Evolutionary conservation across 1,140 invertebrate genomes (phyloP).

Genomic region (Caenorhabditis inopinata): DNA sequence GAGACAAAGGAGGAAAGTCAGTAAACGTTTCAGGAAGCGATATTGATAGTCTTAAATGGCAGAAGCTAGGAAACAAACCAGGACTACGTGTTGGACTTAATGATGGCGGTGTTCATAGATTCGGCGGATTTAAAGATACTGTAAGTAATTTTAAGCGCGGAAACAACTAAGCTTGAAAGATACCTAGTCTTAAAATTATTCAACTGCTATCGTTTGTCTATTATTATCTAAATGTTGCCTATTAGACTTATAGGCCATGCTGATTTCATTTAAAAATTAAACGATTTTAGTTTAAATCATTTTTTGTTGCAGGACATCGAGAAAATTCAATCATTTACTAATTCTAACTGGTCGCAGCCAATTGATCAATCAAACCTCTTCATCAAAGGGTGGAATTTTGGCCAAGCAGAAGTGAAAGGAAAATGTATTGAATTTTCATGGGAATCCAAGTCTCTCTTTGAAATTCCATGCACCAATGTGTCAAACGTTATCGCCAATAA

Average conservation of each 20-base stretch:
- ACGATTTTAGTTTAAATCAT: too few relatives aligned
- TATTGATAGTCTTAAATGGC: conserved; percentile 86
- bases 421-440: conserved; percentile 88
- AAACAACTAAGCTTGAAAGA: too few relatives aligned
- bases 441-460: conserved; percentile 80
- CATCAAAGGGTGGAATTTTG: conserved; percentile 99
- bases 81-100: conserved; percentile 86
- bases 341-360: conserved; percentile 75
- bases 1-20: neutral
- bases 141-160: conserved; percentile 71
- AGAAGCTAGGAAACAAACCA: conserved; percentile 84
- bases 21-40: conserved; percentile 69
- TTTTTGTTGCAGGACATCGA: conserved; percentile 62
- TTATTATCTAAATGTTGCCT: too few relatives aligned
- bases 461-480: conserved; percentile 91
- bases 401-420: conserved; percentile 86
- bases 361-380: conserved; percentile 79
- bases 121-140: conserved; percentile 86
- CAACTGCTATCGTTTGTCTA: too few relatives aligned
- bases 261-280: neutral
- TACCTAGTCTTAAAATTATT: too few relatives aligned
- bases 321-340: conserved; percentile 73
- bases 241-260: neutral
- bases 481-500: conserved; percentile 93
- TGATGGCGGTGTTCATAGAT: conserved; percentile 85